Conservation (phyloP, 2,888 invertebrate species). For the Chromoteleia sp. region DNA sequence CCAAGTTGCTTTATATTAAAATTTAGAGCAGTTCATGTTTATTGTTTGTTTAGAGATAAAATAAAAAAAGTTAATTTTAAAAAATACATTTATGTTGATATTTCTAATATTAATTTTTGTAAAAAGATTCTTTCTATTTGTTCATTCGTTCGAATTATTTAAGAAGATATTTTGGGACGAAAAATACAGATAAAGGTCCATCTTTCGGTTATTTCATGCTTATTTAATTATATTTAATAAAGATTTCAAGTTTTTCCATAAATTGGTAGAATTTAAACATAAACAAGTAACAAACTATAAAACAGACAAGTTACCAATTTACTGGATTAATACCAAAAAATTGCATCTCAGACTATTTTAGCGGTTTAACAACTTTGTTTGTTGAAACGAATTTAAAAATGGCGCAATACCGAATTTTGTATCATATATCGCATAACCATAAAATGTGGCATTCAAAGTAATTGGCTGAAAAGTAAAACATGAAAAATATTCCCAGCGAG, state of each 20-base stretch:
- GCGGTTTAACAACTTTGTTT: no score
- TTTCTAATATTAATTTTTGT: no score
- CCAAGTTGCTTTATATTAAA: background rate
- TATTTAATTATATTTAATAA: no score
- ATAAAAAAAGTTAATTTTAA: background rate
- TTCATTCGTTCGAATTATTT: no score
- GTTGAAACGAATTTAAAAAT: background rate
- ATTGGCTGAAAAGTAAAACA: constrained; percentile 57
- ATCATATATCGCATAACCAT: constrained; percentile 23
- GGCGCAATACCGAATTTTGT: constrained; percentile 12
- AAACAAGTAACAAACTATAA: no score
- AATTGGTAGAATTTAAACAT: background rate
- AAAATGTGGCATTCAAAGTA: constrained; percentile 44
- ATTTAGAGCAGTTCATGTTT: background rate
- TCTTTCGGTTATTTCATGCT: no score
- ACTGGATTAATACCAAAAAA: no score
- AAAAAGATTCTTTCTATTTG: no score
- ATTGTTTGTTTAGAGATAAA: constrained; percentile 5
- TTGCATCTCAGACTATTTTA: no score
- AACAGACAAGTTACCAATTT: no score
- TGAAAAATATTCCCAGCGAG: constrained; percentile 42
- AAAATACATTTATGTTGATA: background rate
- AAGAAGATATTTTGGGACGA: no score
- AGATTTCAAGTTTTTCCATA: background rate
- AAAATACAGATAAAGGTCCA: no score